Evolutionary conservation across 2,113 vertebrate species (phyloP), one percentile per base, ranked within the genome.

Genomic region (Chamaetylas fuelleborni): DNA sequence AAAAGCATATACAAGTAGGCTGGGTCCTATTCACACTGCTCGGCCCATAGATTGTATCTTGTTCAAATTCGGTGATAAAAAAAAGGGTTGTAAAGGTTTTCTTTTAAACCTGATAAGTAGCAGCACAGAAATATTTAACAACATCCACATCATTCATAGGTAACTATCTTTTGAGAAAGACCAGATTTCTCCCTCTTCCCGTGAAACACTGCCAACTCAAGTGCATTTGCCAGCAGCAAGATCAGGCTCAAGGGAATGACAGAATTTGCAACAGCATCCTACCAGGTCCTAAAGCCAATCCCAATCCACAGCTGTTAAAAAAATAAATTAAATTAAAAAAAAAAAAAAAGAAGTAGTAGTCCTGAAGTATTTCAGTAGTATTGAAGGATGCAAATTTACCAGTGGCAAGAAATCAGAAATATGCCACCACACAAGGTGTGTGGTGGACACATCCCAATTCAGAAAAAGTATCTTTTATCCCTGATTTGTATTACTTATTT

Each of bases 111-210:
- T 69, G 73, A 95, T 95, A 78, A 69, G 83, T 36, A 89, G 86
- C 73, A 82, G 91, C 73, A 29, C 51, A 84, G 77, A 92, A 95
- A 88, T 71, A 74, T 92, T 94, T 93, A 86, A 90, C 81, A 82
- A 90, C 76, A 88, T 86, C 95, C 77, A 83, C 80, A 73, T 92
- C 60, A 1, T 86, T 93, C 92, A 71, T 48, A 92, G 83, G 94
- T 88, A 92, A 93, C 82, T 73, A 79, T 78, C 92, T 78, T 88
- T 96, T 95, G 92, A 95, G 88, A 94, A 95, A 93, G 88, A 92
- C 76, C 96, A 96, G 95, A 91, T 88, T 94, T 88, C 91, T 93
- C 62, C 67, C 77, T 77, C 72, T 83, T 76, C 5, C 3, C 47
- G 4, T 67, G 33, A 66, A 88, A 83, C 69, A 5, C 60, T 42